Conservation (phyloP, 2,113 vertebrate genomes). For the Campylomormyrus numenius region DNA sequence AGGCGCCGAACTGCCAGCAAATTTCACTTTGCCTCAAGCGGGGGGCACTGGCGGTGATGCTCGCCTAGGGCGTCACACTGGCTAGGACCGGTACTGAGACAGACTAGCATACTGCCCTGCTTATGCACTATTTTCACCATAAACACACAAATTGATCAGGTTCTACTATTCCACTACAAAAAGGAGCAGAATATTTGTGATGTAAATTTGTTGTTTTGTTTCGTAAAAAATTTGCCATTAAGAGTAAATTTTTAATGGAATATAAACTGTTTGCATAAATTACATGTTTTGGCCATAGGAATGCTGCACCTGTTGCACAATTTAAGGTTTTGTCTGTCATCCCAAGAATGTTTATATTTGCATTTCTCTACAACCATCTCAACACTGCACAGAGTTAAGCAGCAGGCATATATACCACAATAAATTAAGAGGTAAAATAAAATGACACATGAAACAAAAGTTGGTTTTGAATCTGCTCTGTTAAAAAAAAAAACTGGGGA, state of each 20-base stretch:
- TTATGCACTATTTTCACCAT: not conserved
- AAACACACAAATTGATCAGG: not conserved
- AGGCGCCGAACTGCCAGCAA: too few relatives aligned
- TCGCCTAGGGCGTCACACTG: too few relatives aligned
- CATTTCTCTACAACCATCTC: not conserved
- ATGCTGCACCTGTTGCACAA: not conserved
- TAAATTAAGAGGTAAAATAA: not conserved
- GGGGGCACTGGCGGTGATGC: too few relatives aligned
- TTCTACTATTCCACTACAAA: not conserved
- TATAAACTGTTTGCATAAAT: not conserved
- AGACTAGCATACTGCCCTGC: not conserved
- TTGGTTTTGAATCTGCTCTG: too few relatives aligned
- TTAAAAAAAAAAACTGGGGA: too few relatives aligned
- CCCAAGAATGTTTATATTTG: not conserved
- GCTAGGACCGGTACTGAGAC: too few relatives aligned
- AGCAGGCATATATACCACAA: not conserved
- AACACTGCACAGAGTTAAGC: not conserved
- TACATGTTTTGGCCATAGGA: not conserved
- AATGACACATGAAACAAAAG: not conserved
- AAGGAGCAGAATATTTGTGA: not conserved
- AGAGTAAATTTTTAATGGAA: not conserved
- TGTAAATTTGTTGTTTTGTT: not conserved
- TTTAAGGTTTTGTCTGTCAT: not conserved
- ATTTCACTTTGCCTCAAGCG: too few relatives aligned
- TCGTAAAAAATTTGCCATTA: not conserved